phyloP scores from a whole-genome alignment of 2,888 invertebrate species.

The Branchipolynoe longqiensis region DNA sequence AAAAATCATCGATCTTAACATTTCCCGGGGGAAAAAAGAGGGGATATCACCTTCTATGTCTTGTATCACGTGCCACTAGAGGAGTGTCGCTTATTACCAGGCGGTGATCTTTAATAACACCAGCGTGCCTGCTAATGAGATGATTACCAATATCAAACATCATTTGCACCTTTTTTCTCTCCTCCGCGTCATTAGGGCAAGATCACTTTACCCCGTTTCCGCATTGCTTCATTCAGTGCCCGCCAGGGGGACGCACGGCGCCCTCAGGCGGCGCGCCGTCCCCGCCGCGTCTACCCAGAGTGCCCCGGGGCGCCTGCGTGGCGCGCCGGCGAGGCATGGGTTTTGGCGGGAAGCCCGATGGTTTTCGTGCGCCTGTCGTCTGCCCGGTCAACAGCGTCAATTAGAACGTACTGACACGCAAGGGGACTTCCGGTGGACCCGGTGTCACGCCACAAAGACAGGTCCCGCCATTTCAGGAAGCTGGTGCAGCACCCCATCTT shows the following conservation, averaged over 20 bases:
- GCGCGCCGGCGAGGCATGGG: conserved; percentile 11
- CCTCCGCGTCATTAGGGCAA: conserved; percentile 12
- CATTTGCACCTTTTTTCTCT: conserved; percentile 25
- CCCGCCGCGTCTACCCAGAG: conserved; percentile 17
- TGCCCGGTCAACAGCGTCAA: conserved; percentile 49
- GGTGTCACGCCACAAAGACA: too few species aligned
- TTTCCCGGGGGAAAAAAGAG: too few species aligned
- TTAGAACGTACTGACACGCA: conserved; percentile 21
- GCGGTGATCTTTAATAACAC: conserved; percentile 39
- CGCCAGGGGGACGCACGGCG: conserved; percentile 18
- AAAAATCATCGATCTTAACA: too few species aligned
- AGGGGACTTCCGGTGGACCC: conserved; percentile 13
- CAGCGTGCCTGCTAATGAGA: conserved; percentile 35
- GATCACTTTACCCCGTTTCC: conserved; percentile 55
- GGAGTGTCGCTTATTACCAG: conserved; percentile 22
- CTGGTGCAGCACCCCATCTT: too few species aligned
- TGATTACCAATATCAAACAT: conserved; percentile 52
- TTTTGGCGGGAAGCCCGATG: conserved; percentile 38
- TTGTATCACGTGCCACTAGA: too few species aligned
- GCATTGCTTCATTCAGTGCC: conserved; percentile 25
- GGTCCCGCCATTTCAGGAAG: too few species aligned
- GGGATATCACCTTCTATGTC: too few species aligned
- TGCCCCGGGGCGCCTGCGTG: conserved; percentile 23
- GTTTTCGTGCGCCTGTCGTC: neutral
- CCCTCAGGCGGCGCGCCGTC: neutral